Evolutionary conservation across 37 sponge, comb jelly and placozoan genomes (phyloP), one percentile per base, ranked within the genome.

Genomic region (Bolinopsis microptera): DNA sequence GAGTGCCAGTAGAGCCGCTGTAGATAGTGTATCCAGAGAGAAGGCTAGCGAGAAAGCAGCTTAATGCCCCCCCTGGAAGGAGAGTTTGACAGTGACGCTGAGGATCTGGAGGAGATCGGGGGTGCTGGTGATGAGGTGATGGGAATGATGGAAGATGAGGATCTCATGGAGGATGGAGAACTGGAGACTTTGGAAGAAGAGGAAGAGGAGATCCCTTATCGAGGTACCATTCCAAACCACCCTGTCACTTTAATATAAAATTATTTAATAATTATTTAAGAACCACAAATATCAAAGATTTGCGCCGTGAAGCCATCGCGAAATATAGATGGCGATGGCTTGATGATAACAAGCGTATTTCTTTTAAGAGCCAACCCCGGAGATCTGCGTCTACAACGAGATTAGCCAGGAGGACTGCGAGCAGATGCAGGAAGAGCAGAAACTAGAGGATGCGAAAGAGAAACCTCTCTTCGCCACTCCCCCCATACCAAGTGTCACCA

Each of bases 1-100:
- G 37, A 77, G 80, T 18, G 80, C 80, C 37, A 77, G 80, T 35
- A 77, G 36, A 77, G 80, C 80, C 13, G 36, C 80, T 77, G 80
- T 32, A 35, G 80, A 77, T 35, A 36, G 32, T 32, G 25, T 30
- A 3, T 5, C 74, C 31, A 22, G 8, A 35, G 80, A 77, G 35
- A 77, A 18, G 80, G 18, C 13, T n/a, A n/a, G n/a, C n/a, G n/a
- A n/a, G n/a, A n/a, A 13, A 48, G 13, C 9, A 48, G 61, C 61
- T 18, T 13, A 48, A 5, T 48, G 13, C 9, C 61, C 13, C 61
- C 61, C 5, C 61, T 48, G 9, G 61, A 13, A 48, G 61, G 13
- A 18, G 61, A 48, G 61, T 5, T 5, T 48, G 61, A 48, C 61
- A 48, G 61, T 48, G 61, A 48, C 61, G 5, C 13, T 48, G 61